These are phyloP conservation scores for Philypnodon macrostomus DNA, from an alignment of 2,797 vertebrate genomes.

Conservation along the genomic window DNA sequence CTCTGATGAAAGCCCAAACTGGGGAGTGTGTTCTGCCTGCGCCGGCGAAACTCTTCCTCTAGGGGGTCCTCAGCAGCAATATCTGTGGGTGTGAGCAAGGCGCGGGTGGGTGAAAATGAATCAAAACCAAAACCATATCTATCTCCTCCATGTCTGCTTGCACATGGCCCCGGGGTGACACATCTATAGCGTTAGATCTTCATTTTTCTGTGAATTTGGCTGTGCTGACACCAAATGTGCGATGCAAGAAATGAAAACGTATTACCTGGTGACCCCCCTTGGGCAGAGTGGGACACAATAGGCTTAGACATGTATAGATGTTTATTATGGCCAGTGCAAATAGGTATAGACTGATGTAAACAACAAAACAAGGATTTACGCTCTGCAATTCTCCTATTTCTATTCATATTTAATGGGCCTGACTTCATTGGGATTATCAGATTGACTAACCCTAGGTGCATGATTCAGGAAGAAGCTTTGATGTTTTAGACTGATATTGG, in stretches of 20 bases:
- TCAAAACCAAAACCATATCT: slow-evolving; percentile 42
- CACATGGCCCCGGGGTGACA: slow-evolving; percentile 45
- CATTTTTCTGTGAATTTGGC: slow-evolving; percentile 30
- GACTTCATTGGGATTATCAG: slow-evolving; percentile 80
- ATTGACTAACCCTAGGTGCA: no score
- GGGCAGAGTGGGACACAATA: slow-evolving; percentile 53
- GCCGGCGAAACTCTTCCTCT: slow-evolving; percentile 80
- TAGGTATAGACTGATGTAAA: slow-evolving; percentile 62
- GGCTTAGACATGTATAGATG: slow-evolving; percentile 55
- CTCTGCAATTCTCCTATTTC: slow-evolving; percentile 38
- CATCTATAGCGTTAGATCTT: slow-evolving; percentile 34
- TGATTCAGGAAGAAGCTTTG: no score
- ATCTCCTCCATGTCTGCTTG: slow-evolving; percentile 33
- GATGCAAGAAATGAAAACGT: slow-evolving; percentile 46
- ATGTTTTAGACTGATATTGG: no score
- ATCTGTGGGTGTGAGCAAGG: slow-evolving; percentile 73
- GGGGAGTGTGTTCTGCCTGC: slow-evolving; percentile 82
- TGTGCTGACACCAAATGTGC: slow-evolving; percentile 46
- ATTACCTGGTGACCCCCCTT: slow-evolving; percentile 62
- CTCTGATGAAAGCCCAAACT: slow-evolving; percentile 66
- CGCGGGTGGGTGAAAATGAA: slow-evolving; percentile 42
- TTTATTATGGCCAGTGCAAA: slow-evolving; percentile 55
- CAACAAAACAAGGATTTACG: slow-evolving; percentile 56
- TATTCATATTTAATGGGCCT: slow-evolving; percentile 76
- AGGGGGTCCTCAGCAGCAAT: slow-evolving; percentile 75